Evolutionary conservation across 2,113 vertebrate species (phyloP).

Genomic region (Pongo abelii): DNA sequence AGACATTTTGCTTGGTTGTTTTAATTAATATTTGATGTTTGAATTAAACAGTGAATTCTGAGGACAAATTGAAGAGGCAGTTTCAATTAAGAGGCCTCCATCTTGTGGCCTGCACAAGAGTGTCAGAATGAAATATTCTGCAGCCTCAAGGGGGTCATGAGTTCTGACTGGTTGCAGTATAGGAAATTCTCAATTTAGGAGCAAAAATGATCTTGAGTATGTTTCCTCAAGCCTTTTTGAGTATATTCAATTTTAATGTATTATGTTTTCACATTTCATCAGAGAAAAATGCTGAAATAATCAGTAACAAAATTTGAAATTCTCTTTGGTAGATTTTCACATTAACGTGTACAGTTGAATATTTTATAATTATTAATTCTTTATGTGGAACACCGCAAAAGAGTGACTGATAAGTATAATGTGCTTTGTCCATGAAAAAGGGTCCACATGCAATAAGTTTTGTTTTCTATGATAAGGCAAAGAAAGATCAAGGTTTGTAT

Average conservation of each 20-base stretch:
- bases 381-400: neutral
- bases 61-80: slow-evolving; percentile 32
- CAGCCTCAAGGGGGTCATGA: neutral
- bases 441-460: accelerated
- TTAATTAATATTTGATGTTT: slow-evolving; percentile 51
- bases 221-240: neutral
- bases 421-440: neutral
- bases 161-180: neutral
- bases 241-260: neutral
- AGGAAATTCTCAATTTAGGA: slow-evolving; percentile 29
- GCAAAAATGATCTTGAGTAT: neutral
- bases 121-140: neutral
- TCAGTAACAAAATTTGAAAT: neutral
- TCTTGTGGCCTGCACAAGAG: neutral
- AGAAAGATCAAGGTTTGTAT: neutral
- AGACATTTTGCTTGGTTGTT: slow-evolving; percentile 16
- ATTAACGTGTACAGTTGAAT: neutral
- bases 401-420: neutral
- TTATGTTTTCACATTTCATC: slow-evolving; percentile 14
- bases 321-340: neutral
- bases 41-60: slow-evolving; percentile 36
- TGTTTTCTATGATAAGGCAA: neutral
- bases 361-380: neutral
- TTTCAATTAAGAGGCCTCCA: slow-evolving; percentile 47
- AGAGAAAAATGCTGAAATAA: slow-evolving; percentile 11